A percentile compares a stretch with the other conserved stretches of the same genome.
Evolutionary conservation across 1,140 invertebrate genomes (phyloP).

Genomic region (Aphaenogaster floridana): DNA sequence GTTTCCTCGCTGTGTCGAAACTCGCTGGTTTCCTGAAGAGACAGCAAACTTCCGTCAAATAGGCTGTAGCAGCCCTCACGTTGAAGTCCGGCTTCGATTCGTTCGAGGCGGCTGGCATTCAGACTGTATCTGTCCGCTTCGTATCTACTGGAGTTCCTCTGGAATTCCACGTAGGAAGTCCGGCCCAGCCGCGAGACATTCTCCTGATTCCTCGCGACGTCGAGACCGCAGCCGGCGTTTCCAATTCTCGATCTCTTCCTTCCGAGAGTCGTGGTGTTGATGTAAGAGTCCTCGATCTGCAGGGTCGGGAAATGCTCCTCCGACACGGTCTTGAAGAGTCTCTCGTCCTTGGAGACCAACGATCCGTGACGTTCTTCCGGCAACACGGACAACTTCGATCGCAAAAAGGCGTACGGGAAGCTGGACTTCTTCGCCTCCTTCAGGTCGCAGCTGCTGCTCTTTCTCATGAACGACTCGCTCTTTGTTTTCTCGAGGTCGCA

Average conservation of each 20-base stretch:
- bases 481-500: slow-evolving; percentile 81
- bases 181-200: slow-evolving; percentile 64
- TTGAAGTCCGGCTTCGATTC: slow-evolving; percentile 79
- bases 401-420: slow-evolving; percentile 93
- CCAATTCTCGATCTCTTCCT: slow-evolving; percentile 79
- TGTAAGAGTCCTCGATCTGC: slow-evolving; percentile 83
- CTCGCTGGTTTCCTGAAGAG: slow-evolving; percentile 42
- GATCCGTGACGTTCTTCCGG: slow-evolving; percentile 90
- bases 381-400: slow-evolving; percentile 91
- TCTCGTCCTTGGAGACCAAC: slow-evolving; percentile 80
- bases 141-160: slow-evolving; percentile 71
- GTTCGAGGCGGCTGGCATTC: slow-evolving; percentile 79
- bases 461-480: slow-evolving; percentile 76
- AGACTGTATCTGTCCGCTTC: slow-evolving; percentile 82
- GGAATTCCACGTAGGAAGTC: slow-evolving; percentile 81
- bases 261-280: slow-evolving; percentile 83
- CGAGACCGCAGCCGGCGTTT: slow-evolving; percentile 1
- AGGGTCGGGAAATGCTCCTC: slow-evolving; percentile 85
- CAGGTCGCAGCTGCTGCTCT: slow-evolving; percentile 84
- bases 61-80: slow-evolving; percentile 74
- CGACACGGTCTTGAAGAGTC: slow-evolving; percentile 85
- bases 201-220: slow-evolving; percentile 72
- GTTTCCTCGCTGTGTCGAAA: slow-evolving; percentile 27
- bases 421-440: slow-evolving; percentile 88
- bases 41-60: slow-evolving; percentile 71